A percentile compares a stretch with the other conserved stretches of the same genome.
phyloP scores from a whole-genome alignment of 2,888 invertebrate genomes.

The Eupeodes latifasciatus region DNA sequence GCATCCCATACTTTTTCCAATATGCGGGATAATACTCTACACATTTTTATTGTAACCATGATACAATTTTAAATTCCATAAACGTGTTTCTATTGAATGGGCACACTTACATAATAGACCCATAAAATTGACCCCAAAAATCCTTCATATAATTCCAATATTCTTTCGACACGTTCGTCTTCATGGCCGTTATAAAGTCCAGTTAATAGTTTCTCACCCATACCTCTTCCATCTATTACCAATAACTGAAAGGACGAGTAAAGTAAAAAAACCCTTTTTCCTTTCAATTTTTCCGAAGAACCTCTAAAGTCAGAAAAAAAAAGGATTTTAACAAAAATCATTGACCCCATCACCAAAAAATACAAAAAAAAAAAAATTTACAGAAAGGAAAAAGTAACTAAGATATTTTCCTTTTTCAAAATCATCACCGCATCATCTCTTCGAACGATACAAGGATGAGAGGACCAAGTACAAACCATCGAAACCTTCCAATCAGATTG shows the following conservation, averaged over 20 bases:
- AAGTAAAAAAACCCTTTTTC: slow-evolving; percentile 38
- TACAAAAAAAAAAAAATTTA: neutral
- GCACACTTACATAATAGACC: slow-evolving; percentile 55
- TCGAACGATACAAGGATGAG: too few species aligned
- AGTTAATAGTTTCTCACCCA: slow-evolving; percentile 63
- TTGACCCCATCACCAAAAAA: slow-evolving; percentile 34
- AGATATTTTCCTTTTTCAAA: slow-evolving; percentile 53
- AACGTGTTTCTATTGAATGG: slow-evolving; percentile 52
- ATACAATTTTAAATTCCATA: slow-evolving; percentile 54
- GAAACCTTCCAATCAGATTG: slow-evolving; percentile 55
- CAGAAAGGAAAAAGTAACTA: slow-evolving; percentile 47
- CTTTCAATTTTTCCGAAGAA: slow-evolving; percentile 30
- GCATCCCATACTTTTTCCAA: neutral
- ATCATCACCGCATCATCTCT: slow-evolving; percentile 57
- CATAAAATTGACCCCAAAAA: slow-evolving; percentile 62
- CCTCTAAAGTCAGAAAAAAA: neutral
- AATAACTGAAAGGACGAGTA: neutral
- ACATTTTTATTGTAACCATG: neutral
- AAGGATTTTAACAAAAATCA: slow-evolving; percentile 49
- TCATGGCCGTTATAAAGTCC: slow-evolving; percentile 57
- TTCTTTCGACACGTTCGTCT: slow-evolving; percentile 68
- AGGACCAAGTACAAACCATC: too few species aligned
- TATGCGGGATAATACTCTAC: neutral
- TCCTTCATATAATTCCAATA: slow-evolving; percentile 57
- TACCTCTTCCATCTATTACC: neutral